Evolutionary conservation across 2,797 vertebrate species (phyloP).

Genomic region (Neosilurus hyrtlii): DNA sequence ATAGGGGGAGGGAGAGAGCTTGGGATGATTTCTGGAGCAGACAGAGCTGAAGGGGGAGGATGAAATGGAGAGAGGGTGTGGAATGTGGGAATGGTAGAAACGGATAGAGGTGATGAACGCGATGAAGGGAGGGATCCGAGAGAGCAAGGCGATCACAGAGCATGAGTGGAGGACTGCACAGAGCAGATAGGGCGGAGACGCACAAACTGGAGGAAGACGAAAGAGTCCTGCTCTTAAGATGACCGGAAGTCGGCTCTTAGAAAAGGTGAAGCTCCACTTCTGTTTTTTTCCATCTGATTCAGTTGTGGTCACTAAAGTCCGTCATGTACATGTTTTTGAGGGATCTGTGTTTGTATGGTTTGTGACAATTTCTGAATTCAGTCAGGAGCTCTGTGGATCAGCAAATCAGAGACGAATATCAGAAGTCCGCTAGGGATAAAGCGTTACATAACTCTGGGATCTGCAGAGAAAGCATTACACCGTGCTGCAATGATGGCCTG

Average conservation of each 20-base stretch:
- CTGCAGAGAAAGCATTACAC: constrained; percentile 38
- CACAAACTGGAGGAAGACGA: constrained; percentile 31
- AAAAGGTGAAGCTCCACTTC: constrained; percentile 40
- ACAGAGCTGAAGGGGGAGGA: constrained; percentile 33
- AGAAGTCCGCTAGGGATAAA: constrained; percentile 18
- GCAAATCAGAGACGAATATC: constrained; percentile 31
- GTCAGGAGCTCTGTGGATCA: constrained; percentile 12
- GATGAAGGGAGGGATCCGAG: constrained; percentile 34
- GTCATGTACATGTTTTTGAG: constrained; percentile 1
- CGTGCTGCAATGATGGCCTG: constrained; percentile 11
- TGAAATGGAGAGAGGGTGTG: constrained; percentile 33
- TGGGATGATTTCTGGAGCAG: constrained; percentile 25
- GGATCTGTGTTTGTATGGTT: neutral
- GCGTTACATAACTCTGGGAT: constrained; percentile 45
- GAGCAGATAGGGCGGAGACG: constrained; percentile 32
- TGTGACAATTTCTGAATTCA: constrained; percentile 22
- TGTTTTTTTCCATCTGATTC: neutral
- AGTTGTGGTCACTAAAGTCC: neutral
- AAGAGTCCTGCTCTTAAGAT: constrained; percentile 44
- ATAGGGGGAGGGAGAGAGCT: constrained; percentile 32
- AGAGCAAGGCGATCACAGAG: constrained; percentile 27
- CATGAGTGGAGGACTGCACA: constrained; percentile 28
- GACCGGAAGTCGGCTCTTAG: constrained; percentile 48
- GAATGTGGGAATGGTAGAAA: constrained; percentile 27
- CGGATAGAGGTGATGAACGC: constrained; percentile 7